Base-by-base conservation (phyloP, 2,888 invertebrate species). In the Spialia ferax region DNA sequence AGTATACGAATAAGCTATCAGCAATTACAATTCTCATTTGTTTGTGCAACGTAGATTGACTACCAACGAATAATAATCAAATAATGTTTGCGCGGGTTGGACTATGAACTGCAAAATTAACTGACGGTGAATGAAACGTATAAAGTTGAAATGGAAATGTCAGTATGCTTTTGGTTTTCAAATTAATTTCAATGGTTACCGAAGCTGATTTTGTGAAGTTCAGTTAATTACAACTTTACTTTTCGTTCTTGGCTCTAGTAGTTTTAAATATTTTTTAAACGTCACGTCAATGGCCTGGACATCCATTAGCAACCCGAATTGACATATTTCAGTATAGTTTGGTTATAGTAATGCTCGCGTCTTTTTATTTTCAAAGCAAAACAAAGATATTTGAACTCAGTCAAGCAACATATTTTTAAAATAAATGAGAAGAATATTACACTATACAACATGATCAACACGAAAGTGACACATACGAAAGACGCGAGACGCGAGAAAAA, bases 91-190 rank as follows among this genome's bases (percentile, higher is more conserved):
- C 57, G n/a, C 38, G 13, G 42, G 13, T 50, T 54, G 54, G 13
- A 54, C 23, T 54, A 54, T 45, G 45, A 23, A 54, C 38, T 59
- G 45, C 45, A 18, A 60, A 60, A 45, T 60, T 60, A 45, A 45
- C 61, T 50, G 22, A 20, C 57, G n/a, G 29, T 48, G 48, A 32
- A 45, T 50, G 29, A 29, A 61, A 45, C 48, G 8, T 48, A 20
- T 15, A 18, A 60, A 61, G 61, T 61, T 61, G 18, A 50, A 61
- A 61, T 61, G 45, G 48, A 20, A 48, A 61, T 61, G 48, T 61
- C 61, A 61, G 45, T 45, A 29, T 60, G 60, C 60, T 38, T 60
- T 45, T 45, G 60, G 45, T 20, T 61, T 32, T 15, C 45, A 61
- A 50, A 61, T 61, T 61, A 61, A 61, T 50, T 50, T 61, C 26